phyloP scores from a whole-genome alignment of 2,797 vertebrate genomes.

The Clarias platycephalus region DNA sequence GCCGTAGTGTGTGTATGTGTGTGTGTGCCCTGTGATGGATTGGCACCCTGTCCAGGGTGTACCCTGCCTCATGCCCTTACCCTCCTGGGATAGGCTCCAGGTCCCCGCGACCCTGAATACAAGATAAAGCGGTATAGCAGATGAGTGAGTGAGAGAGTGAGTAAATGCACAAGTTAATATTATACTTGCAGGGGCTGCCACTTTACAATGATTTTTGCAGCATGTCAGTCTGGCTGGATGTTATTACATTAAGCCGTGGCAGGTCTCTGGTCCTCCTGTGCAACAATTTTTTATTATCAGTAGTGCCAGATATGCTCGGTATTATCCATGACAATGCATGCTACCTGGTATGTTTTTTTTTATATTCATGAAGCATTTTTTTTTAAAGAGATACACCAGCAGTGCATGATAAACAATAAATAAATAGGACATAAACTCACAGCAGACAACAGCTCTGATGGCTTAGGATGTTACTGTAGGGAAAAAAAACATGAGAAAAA shows the following conservation, averaged over 20 bases:
- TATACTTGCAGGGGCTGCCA: neutral
- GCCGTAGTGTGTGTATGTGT: too few species aligned
- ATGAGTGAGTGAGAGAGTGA: too few species aligned
- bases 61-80: too few species aligned
- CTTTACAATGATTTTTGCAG: neutral
- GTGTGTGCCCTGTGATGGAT: too few species aligned
- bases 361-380: neutral
- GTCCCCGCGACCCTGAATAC: too few species aligned
- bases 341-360: slow-evolving; percentile 18
- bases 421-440: too few species aligned
- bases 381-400: neutral
- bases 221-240: slow-evolving; percentile 2
- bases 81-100: too few species aligned
- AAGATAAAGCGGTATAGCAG: too few species aligned
- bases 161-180: neutral
- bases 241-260: slow-evolving; percentile 15
- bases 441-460: neutral
- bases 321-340: slow-evolving; percentile 15
- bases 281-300: slow-evolving; percentile 9
- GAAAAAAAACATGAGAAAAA: neutral
- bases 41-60: too few species aligned
- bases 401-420: neutral
- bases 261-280: slow-evolving; percentile 1
- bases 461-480: neutral
- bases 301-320: neutral